Percentiles rank a stretch among this genome's conserved stretches.
Conservation (phyloP, 2,113 vertebrate species). For the Seriola quinqueradiata region DNA sequence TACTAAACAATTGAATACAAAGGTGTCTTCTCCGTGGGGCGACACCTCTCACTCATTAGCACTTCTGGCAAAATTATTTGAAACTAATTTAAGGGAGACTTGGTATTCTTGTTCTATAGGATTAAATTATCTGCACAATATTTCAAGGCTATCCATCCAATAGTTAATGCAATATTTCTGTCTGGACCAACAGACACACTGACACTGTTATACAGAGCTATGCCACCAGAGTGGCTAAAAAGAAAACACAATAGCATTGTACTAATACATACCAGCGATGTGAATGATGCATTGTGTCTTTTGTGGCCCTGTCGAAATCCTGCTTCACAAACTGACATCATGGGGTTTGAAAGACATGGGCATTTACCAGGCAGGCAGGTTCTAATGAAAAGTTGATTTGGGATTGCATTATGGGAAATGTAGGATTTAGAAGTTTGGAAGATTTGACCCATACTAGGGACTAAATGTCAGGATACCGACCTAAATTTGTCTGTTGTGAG, state of each 20-base stretch:
- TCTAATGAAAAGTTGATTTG: neutral
- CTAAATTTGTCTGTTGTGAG: neutral
- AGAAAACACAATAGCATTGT: neutral
- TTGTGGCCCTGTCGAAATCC: neutral
- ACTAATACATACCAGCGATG: neutral
- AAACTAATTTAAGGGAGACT: too few relatives aligned
- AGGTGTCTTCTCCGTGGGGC: too few relatives aligned
- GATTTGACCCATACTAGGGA: too few relatives aligned
- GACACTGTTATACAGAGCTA: too few relatives aligned
- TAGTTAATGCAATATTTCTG: neutral
- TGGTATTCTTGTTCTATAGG: neutral
- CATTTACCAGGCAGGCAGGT: too few relatives aligned
- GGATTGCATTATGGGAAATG: neutral
- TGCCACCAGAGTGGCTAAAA: too few relatives aligned
- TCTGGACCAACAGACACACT: too few relatives aligned
- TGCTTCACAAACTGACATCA: neutral
- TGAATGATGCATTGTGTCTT: neutral
- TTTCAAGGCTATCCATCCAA: neutral
- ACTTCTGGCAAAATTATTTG: too few relatives aligned
- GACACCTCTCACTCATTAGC: neutral
- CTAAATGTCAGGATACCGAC: too few relatives aligned
- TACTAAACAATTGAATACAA: neutral
- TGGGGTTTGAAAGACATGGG: neutral
- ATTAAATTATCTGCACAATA: neutral
- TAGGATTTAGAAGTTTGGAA: neutral